Conservation (phyloP, 2,888 invertebrate species). For the Perdita meconis region DNA sequence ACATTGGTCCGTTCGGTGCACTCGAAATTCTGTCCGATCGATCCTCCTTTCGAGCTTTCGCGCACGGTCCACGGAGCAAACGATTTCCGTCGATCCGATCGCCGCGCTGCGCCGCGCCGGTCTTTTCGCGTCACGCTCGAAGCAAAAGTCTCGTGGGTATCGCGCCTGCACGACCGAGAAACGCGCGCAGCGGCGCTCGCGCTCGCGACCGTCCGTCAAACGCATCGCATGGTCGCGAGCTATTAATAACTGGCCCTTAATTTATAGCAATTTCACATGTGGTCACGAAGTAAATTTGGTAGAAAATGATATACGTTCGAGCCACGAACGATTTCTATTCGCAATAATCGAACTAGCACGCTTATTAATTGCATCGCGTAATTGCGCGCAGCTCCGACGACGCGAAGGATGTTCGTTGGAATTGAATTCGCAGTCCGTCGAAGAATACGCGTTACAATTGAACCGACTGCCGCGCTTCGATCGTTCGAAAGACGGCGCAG, state of each 20-base stretch:
- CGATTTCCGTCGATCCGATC: not conserved
- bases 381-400: conserved; percentile 1
- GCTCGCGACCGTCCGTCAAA: conserved; percentile 16
- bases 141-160: not conserved
- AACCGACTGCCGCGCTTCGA: too few relatives aligned
- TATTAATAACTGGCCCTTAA: conserved; percentile 57
- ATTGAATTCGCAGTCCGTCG: conserved; percentile 5
- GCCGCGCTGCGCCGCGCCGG: not conserved
- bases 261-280: conserved; percentile 62
- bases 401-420: not conserved
- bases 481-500: not conserved
- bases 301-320: conserved; percentile 39
- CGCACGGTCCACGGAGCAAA: too few relatives aligned
- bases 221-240: conserved; percentile 44
- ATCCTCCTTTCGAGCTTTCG: not conserved
- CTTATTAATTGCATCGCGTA: conserved; percentile 43
- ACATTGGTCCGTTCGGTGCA: conserved; percentile 1
- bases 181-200: conserved; percentile 16
- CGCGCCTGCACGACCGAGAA: not conserved
- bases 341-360: conserved; percentile 11
- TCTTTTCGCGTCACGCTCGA: conserved; percentile 1
- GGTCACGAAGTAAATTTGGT: conserved; percentile 35
- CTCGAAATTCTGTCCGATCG: conserved; percentile 25
- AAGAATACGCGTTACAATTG: too few relatives aligned
- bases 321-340: conserved; percentile 17